A percentile compares a stretch with the other conserved stretches of the same genome.
Evolutionary conservation across 2,888 invertebrate genomes (phyloP).

Genomic region (Temnothorax rugatulus): DNA sequence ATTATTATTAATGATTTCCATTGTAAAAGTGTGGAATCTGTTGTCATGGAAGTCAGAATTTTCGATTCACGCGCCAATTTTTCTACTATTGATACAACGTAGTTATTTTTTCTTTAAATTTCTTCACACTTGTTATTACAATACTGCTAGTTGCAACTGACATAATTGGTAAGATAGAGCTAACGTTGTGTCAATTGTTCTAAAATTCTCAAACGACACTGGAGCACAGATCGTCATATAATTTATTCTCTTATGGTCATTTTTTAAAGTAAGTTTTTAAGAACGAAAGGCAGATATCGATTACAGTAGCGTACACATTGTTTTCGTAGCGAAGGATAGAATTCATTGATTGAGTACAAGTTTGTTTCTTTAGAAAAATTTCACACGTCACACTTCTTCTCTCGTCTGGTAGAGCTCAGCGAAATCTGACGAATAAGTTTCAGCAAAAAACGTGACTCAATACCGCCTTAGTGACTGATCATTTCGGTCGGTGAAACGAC

Average conservation of each 20-base stretch:
- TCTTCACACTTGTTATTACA: not conserved
- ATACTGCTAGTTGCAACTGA: not conserved
- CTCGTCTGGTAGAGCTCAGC: not conserved
- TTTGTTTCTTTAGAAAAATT: slow-evolving; percentile 25
- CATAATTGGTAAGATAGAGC: not conserved
- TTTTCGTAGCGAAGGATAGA: slow-evolving; percentile 25
- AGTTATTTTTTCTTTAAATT: not conserved
- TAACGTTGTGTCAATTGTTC: not conserved
- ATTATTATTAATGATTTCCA: no score
- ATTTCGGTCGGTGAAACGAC: slow-evolving; percentile 69
- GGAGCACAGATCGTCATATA: not conserved
- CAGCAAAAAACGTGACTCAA: slow-evolving; percentile 61
- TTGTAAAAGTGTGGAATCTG: not conserved
- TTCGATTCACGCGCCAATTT: not conserved
- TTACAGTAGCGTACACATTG: no score
- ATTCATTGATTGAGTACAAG: not conserved
- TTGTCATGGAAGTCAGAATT: not conserved
- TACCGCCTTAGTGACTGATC: slow-evolving; percentile 62
- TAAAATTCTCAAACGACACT: not conserved
- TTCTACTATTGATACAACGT: not conserved
- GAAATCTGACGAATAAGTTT: slow-evolving; percentile 56
- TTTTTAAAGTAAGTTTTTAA: not conserved
- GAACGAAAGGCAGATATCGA: slow-evolving; percentile 54
- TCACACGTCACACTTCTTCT: not conserved
- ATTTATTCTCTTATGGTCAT: not conserved